Conservation (phyloP, 2,888 invertebrate species). For the Eupithecia inturbata region DNA sequence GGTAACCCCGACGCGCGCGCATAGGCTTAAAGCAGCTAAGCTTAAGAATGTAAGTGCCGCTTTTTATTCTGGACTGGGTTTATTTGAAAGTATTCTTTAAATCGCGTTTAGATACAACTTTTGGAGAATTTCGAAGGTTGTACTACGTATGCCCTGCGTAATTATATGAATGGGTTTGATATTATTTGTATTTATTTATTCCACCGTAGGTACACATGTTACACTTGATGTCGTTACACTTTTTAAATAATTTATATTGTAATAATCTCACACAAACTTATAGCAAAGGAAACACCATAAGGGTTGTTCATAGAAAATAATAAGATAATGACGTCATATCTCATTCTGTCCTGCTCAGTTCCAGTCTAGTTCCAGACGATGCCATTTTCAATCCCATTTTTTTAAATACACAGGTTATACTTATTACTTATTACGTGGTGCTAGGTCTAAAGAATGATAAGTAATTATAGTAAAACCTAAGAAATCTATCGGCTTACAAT, state of each 20-base stretch:
- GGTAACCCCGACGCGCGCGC: conserved; percentile 71
- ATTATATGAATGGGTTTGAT: neutral
- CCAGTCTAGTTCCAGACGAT: no score
- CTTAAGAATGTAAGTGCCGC: conserved; percentile 77
- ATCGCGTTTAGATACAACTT: no score
- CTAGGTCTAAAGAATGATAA: neutral
- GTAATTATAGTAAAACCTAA: neutral
- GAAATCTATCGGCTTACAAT: neutral
- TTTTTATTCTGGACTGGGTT: conserved; percentile 29
- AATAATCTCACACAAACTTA: no score
- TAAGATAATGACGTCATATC: neutral
- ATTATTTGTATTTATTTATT: no score
- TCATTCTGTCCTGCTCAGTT: neutral
- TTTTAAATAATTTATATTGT: no score
- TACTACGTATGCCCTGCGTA: neutral
- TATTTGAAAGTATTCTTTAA: conserved; percentile 25
- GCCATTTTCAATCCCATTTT: neutral
- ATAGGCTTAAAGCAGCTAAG: conserved; percentile 66
- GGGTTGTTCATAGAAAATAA: no score
- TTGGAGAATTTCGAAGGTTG: neutral
- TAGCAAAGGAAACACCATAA: no score
- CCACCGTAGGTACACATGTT: no score
- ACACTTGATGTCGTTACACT: no score
- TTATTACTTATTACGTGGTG: neutral
- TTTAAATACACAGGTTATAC: neutral